These are phyloP conservation scores for Cerceris rybyensis DNA, from an alignment of 2,888 invertebrate species.

Conservation along the genomic window DNA sequence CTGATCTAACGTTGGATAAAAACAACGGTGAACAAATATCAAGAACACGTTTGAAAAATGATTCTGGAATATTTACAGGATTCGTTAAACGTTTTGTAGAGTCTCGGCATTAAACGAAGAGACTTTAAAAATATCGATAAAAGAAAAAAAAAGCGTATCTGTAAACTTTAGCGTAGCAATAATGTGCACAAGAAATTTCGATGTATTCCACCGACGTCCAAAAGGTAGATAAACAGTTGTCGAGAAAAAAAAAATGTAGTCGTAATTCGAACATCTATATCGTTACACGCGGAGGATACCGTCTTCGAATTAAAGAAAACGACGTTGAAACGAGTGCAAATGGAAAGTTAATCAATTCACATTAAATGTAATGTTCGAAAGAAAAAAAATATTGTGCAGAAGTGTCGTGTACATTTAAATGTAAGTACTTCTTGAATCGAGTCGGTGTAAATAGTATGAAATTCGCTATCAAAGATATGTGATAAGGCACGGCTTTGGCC, in stretches of 20 bases:
- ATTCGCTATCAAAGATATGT: slow-evolving; percentile 72
- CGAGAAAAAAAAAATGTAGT: slow-evolving; percentile 39
- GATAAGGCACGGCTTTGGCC: slow-evolving; percentile 80
- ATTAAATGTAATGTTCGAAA: slow-evolving; percentile 45
- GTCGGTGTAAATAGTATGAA: slow-evolving; percentile 68
- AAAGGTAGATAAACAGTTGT: slow-evolving; percentile 49
- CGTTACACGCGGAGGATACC: slow-evolving; percentile 13
- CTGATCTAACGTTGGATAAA: slow-evolving; percentile 15
- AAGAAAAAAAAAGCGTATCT: slow-evolving; percentile 8
- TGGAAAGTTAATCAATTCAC: slow-evolving; percentile 10
- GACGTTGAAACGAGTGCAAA: slow-evolving; percentile 9
- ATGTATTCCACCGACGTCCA: slow-evolving; percentile 68
- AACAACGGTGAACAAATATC: slow-evolving; percentile 9
- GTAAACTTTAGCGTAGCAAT: slow-evolving; percentile 64
- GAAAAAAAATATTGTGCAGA: slow-evolving; percentile 15
- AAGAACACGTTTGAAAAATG: slow-evolving; percentile 5
- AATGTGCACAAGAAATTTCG: slow-evolving; percentile 67
- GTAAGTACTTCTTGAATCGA: slow-evolving; percentile 61
- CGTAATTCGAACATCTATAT: slow-evolving; percentile 36
- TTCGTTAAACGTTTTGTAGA: slow-evolving; percentile 26
- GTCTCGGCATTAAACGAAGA: slow-evolving; percentile 4
- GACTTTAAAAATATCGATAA: slow-evolving; percentile 17
- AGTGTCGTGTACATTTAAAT: slow-evolving; percentile 38
- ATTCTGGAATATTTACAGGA: not conserved
- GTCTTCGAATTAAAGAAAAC: slow-evolving; percentile 13